Conservation (phyloP, 2,797 vertebrate genomes). For the Chaetophractus vellerosus region DNA sequence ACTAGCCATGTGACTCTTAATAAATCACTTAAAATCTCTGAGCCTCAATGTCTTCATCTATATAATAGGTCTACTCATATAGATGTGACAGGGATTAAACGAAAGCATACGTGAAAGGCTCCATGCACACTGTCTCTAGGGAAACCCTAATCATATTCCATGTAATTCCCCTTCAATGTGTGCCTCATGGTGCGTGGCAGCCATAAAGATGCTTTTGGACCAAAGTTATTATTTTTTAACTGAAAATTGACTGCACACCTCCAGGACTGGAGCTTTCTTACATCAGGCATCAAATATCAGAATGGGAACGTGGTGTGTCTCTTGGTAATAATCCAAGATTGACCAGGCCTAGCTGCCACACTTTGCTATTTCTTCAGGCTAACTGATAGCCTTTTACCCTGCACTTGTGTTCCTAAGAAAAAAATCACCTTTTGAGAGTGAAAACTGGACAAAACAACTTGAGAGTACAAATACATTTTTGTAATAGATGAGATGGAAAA, state of each 20-base stretch:
- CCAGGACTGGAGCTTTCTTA: neutral
- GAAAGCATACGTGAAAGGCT: neutral
- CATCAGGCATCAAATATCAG: neutral
- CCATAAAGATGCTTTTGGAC: neutral
- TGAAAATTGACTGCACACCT: neutral
- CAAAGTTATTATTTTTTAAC: neutral
- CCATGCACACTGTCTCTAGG: too few relatives aligned
- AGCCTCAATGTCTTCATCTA: neutral
- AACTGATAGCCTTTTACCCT: neutral
- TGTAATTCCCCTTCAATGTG: neutral
- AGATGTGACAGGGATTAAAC: neutral
- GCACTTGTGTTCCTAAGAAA: neutral
- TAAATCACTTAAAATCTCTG: neutral
- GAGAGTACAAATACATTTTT: slow-evolving; percentile 53
- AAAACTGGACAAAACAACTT: neutral
- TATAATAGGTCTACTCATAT: neutral
- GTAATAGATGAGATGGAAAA: slow-evolving; percentile 25
- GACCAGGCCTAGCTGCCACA: neutral
- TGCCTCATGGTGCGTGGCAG: neutral
- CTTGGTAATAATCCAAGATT: neutral
- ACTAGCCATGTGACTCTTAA: neutral
- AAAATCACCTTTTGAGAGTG: neutral
- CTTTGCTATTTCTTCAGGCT: slow-evolving; percentile 10
- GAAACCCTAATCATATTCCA: neutral
- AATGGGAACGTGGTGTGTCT: neutral